These are phyloP conservation scores for Epinephelus malabaricus DNA, from an alignment of 2,797 vertebrate genomes.

Conservation along the genomic window DNA sequence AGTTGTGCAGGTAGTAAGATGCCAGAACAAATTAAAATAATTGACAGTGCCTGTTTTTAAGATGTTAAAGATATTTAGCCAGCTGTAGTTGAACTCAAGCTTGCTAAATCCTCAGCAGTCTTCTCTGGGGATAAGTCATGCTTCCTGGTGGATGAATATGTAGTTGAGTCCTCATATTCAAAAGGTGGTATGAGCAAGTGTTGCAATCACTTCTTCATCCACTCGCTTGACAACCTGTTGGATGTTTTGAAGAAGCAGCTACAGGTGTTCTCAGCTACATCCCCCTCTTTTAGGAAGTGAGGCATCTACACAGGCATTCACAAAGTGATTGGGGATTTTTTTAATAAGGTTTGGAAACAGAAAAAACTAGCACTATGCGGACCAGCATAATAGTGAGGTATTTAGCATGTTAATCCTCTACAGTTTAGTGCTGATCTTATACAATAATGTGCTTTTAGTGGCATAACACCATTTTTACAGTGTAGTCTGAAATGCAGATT, in stretches of 20 bases:
- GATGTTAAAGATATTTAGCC: background rate
- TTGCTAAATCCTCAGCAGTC: background rate
- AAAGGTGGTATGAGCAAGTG: background rate
- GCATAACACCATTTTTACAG: conserved; percentile 9
- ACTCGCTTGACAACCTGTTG: background rate
- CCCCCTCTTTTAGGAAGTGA: background rate
- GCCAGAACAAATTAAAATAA: background rate
- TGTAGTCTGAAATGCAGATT: conserved; percentile 8
- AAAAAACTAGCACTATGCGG: background rate
- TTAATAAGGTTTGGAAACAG: background rate
- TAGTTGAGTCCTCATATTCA: background rate
- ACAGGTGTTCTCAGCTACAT: background rate
- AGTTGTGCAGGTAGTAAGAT: background rate
- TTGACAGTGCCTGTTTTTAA: background rate
- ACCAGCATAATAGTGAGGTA: background rate
- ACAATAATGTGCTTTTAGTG: conserved; percentile 2
- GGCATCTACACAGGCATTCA: background rate
- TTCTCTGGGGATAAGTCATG: background rate
- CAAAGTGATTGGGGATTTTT: background rate
- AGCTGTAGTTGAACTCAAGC: background rate
- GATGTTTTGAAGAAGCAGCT: background rate
- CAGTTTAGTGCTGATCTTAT: background rate
- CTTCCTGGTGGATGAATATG: background rate
- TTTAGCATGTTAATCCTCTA: conserved; percentile 5
- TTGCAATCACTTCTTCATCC: background rate